Conservation (phyloP, 2,113 vertebrate genomes). For the Aphyosemion australe region DNA sequence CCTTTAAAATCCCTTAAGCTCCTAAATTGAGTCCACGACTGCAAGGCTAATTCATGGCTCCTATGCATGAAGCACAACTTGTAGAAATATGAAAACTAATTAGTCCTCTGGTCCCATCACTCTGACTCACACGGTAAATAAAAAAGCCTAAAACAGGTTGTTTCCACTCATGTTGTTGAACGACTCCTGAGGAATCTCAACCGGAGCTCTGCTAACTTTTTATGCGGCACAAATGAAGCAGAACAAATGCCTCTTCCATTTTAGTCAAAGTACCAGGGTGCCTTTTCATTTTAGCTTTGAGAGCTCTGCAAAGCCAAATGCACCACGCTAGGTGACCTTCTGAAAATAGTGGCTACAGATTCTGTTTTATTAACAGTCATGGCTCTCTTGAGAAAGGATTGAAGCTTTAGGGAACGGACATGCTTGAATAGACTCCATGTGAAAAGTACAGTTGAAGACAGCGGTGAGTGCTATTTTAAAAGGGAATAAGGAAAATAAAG, state of each 20-base stretch:
- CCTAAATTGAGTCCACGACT: slow-evolving; percentile 10
- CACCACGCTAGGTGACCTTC: not conserved
- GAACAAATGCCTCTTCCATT: not conserved
- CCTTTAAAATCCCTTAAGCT: slow-evolving; percentile 27
- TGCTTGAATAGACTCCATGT: not conserved
- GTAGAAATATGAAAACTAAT: slow-evolving; percentile 7
- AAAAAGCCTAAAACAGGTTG: not conserved
- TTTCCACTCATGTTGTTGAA: not conserved
- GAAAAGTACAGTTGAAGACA: not conserved
- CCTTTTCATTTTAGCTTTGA: slow-evolving; percentile 3
- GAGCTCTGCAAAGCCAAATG: not conserved
- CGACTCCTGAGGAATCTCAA: not conserved
- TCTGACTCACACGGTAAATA: not conserved
- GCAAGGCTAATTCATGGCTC: not conserved
- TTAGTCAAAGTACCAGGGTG: not conserved
- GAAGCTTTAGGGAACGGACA: slow-evolving; percentile 8
- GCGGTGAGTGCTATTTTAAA: not conserved
- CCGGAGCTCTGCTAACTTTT: not conserved
- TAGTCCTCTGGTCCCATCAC: not conserved
- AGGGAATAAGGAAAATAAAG: slow-evolving; percentile 1
- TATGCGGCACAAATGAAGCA: not conserved
- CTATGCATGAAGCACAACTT: not conserved
- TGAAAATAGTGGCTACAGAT: slow-evolving; percentile 2
- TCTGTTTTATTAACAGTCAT: not conserved
- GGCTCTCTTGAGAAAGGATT: not conserved